Evolutionary conservation across 1,140 invertebrate genomes (phyloP), one percentile per base, ranked within the genome.

Genomic region (Drosophila persimilis): DNA sequence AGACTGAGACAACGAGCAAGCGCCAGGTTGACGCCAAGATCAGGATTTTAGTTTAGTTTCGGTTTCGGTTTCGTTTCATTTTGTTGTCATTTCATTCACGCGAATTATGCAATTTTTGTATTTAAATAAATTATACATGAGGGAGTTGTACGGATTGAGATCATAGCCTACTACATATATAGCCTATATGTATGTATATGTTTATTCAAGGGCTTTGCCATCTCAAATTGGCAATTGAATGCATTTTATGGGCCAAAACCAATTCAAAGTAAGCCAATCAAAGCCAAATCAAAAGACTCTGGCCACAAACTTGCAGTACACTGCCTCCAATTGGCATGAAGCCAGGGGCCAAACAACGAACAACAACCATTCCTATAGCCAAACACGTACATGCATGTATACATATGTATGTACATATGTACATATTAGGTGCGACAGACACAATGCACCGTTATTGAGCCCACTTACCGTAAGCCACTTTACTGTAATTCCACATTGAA

Each of bases 401-500:
- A 13, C 20, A 50, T 11, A 35, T 3, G 9, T 35, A 35, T 3
- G 3, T 31, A 31, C 8, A 7, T 31, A 35, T 11, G 7, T 26
- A 73, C 77, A 71, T 73, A 79, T 58, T 62, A 61, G 57, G 50
- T 43, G 22, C 46, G 50, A 35, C 26, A 47, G 53, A 54, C 79
- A 83, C 74, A 81, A 88, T 88, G 83, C 81, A 86, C 81, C 83
- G 81, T 86, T 86, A 85, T 81, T 84, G 80, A 85, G 85, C 80
- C 80, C 77, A 84, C 66, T 76, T 84, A 65, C 52, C 65, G 39
- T 61, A 75, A 62, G 66, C 63, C 73, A 71, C 65, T 77, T 54
- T 20, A 56, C 41, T 43, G 29, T 22, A 24, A 20, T 9, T 31
- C 20, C 65, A 47, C 46, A 55, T 66, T 67, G 64, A 47, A 45